Percentiles rank a stretch among this genome's conserved stretches.
These are phyloP conservation scores for Engystomops pustulosus DNA, from an alignment of 2,113 vertebrate species.

Conservation along the genomic window DNA sequence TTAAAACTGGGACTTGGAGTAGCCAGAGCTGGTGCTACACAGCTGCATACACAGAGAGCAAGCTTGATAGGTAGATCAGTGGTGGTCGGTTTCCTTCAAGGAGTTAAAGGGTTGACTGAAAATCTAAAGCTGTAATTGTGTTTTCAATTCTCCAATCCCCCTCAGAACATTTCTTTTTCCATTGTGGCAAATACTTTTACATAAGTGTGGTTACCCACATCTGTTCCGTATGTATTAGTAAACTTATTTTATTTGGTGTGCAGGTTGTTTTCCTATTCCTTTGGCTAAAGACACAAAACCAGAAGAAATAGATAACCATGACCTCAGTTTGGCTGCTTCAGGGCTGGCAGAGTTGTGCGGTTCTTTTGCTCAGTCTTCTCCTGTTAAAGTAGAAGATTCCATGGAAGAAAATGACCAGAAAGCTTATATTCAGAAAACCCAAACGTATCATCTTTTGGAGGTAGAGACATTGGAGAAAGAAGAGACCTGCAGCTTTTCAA, in stretches of 20 bases:
- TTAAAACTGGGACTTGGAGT: too few relatives aligned
- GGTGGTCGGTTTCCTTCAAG: too few relatives aligned
- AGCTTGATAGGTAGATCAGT: too few relatives aligned
- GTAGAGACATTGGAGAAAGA: slow-evolving; percentile 65
- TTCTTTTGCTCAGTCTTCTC: not conserved
- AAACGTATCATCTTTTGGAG: slow-evolving; percentile 59
- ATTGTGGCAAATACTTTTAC: not conserved
- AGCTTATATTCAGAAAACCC: slow-evolving; percentile 18
- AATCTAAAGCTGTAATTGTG: too few relatives aligned
- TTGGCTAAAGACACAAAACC: slow-evolving; percentile 57
- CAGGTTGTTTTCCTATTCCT: slow-evolving; percentile 53
- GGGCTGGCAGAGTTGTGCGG: slow-evolving; percentile 46
- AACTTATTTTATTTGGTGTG: slow-evolving; percentile 14
- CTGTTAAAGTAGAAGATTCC: slow-evolving; percentile 50
- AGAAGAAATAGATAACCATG: slow-evolving; percentile 54
- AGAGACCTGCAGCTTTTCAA: slow-evolving; percentile 67
- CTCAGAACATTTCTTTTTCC: not conserved
- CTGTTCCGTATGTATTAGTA: not conserved
- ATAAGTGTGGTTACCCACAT: not conserved
- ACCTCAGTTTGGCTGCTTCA: slow-evolving; percentile 37
- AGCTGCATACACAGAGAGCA: too few relatives aligned
- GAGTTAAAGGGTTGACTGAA: too few relatives aligned
- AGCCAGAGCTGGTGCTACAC: too few relatives aligned
- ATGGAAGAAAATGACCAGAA: slow-evolving; percentile 46
- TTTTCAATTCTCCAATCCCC: not conserved